phyloP scores from a whole-genome alignment of 2,113 vertebrate genomes.

The Emberiza fucata region DNA sequence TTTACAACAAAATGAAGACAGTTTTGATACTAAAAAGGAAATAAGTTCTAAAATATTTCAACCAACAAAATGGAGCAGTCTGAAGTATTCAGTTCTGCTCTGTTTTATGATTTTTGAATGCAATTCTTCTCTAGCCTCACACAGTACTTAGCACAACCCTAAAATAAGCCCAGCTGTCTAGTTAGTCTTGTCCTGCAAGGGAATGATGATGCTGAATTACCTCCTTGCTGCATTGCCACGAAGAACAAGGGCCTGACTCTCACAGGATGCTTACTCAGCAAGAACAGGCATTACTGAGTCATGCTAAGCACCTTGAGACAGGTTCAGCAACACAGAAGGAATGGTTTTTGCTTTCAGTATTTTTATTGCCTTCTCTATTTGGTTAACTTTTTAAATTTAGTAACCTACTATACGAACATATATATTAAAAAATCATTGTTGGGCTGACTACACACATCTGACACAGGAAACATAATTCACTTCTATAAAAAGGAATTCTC shows the following conservation, averaged over 20 bases:
- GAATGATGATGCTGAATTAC: not conserved
- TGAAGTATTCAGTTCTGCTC: not conserved
- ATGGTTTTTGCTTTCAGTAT: not conserved
- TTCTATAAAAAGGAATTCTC: not conserved
- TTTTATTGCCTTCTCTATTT: not conserved
- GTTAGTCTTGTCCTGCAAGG: not conserved
- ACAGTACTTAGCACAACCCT: not conserved
- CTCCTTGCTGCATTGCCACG: not conserved
- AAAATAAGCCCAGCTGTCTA: not conserved
- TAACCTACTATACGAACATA: not conserved
- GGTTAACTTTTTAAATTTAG: not conserved
- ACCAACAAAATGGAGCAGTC: not conserved
- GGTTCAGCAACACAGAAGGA: not conserved
- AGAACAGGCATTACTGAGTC: not conserved
- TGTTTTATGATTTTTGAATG: not conserved
- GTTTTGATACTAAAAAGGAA: not conserved
- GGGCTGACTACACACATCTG: not conserved
- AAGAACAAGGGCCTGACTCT: not conserved
- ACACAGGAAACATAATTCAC: not conserved
- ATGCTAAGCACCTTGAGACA: not conserved
- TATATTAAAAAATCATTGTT: not conserved
- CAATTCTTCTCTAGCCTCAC: not conserved
- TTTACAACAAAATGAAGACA: not conserved
- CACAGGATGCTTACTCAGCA: not conserved
- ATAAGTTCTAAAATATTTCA: not conserved